These are phyloP conservation scores for Coccyzus lansbergi DNA, from an alignment of 2,797 vertebrate species.

Conservation along the genomic window DNA sequence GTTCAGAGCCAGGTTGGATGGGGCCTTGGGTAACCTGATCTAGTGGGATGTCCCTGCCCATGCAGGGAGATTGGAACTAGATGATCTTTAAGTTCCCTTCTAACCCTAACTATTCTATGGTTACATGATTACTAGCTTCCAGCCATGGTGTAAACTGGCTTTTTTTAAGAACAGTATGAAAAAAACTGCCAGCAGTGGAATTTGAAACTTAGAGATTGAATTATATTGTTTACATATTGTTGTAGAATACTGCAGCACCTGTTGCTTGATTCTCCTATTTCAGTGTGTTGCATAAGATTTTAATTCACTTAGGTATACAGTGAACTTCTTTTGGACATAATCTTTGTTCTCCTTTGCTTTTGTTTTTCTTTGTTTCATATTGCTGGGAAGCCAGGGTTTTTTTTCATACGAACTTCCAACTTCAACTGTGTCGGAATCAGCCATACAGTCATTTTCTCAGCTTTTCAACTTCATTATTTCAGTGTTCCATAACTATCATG, in stretches of 20 bases:
- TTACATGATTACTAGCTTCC: background rate
- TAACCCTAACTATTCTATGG: too few species aligned
- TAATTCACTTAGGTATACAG: background rate
- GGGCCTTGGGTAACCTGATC: too few species aligned
- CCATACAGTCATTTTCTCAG: background rate
- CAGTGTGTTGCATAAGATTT: background rate
- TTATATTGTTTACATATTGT: background rate
- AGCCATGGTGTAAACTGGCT: rapidly evolving
- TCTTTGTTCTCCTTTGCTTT: background rate
- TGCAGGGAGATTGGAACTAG: too few species aligned
- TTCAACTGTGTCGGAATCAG: background rate
- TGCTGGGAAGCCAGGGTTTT: background rate
- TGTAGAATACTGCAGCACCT: background rate
- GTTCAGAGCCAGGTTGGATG: too few species aligned
- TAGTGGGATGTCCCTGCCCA: too few species aligned
- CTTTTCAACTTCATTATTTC: background rate
- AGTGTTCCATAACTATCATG: rapidly evolving
- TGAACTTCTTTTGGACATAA: background rate
- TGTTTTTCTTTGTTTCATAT: background rate
- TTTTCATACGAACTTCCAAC: background rate
- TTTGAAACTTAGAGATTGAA: background rate
- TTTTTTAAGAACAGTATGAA: background rate
- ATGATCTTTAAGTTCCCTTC: too few species aligned
- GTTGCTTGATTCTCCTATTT: background rate
- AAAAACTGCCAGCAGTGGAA: background rate